Conservation (phyloP, 1,140 invertebrate genomes). For the Halictus rubicundus region DNA sequence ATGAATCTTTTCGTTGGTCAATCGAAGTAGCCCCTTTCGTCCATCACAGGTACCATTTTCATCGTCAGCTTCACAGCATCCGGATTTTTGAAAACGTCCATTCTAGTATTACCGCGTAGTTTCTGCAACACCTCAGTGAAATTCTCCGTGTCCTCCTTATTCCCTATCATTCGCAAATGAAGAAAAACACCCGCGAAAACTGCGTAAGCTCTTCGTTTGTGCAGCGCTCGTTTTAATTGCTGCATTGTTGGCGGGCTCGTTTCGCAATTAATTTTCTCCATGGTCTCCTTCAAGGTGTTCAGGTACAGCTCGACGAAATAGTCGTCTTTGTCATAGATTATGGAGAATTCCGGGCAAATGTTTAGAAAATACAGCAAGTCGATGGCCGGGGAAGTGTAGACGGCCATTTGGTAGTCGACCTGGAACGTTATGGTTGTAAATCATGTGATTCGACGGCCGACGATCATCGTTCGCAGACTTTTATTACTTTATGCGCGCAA, state of each 20-base stretch:
- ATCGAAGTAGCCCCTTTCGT: conserved; percentile 60
- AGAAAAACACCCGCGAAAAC: conserved; percentile 53
- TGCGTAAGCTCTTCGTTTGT: conserved; percentile 56
- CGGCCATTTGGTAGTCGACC: conserved; percentile 76
- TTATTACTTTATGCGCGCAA: too few species aligned
- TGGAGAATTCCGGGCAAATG: conserved; percentile 67
- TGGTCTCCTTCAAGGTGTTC: conserved; percentile 36
- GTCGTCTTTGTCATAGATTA: conserved; percentile 58
- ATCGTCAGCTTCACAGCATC: conserved; percentile 26
- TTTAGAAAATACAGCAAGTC: conserved; percentile 79
- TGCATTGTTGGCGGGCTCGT: conserved; percentile 53
- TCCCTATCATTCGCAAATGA: conserved; percentile 61
- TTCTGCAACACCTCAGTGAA: conserved; percentile 25
- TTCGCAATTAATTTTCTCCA: conserved; percentile 51
- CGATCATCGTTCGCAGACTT: too few species aligned
- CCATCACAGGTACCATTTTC: conserved; percentile 56
- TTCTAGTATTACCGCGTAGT: conserved; percentile 31
- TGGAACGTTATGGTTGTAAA: conserved; percentile 3
- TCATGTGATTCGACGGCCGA: not conserved
- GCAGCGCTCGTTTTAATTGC: conserved; percentile 49
- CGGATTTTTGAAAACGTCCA: conserved; percentile 63
- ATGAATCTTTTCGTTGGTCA: conserved; percentile 18
- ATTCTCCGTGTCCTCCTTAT: conserved; percentile 47
- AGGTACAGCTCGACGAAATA: conserved; percentile 54
- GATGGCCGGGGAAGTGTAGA: conserved; percentile 76